These are phyloP conservation scores for Lanius collurio DNA, from an alignment of 2,113 vertebrate genomes.

Conservation along the genomic window DNA sequence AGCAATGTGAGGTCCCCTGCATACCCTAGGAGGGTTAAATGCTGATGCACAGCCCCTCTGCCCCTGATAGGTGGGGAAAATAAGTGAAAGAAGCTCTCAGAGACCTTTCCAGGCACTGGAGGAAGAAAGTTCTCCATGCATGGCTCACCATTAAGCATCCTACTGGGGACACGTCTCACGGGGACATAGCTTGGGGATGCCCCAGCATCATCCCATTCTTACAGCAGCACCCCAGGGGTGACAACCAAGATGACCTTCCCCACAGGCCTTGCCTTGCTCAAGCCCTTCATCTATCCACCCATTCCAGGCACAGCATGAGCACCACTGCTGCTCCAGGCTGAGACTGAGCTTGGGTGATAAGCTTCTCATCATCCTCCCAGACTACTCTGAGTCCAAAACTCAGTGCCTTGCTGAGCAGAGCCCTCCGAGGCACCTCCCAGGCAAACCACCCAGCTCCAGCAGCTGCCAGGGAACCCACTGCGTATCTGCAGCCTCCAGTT, in stretches of 20 bases:
- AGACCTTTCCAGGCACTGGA: background rate
- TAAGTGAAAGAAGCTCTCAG: background rate
- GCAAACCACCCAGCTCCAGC: fast-evolving
- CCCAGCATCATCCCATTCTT: background rate
- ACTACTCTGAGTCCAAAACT: fast-evolving
- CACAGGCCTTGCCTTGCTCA: fast-evolving
- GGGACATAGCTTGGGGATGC: background rate
- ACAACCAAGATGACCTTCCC: background rate
- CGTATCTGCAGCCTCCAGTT: fast-evolving
- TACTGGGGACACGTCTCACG: fast-evolving
- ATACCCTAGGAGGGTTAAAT: background rate
- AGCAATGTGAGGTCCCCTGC: background rate
- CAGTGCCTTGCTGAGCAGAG: fast-evolving
- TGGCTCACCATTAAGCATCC: background rate
- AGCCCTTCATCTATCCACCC: background rate
- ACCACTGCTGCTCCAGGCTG: background rate
- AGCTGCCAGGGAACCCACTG: background rate
- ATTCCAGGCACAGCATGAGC: background rate
- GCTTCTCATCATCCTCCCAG: fast-evolving
- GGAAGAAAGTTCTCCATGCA: background rate
- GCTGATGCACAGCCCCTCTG: background rate
- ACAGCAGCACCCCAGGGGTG: background rate
- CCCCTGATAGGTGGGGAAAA: background rate
- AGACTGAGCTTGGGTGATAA: background rate
- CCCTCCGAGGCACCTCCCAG: background rate